Evolutionary conservation across 2,113 vertebrate genomes (phyloP).

Genomic region (Gopherus evgoodei): DNA sequence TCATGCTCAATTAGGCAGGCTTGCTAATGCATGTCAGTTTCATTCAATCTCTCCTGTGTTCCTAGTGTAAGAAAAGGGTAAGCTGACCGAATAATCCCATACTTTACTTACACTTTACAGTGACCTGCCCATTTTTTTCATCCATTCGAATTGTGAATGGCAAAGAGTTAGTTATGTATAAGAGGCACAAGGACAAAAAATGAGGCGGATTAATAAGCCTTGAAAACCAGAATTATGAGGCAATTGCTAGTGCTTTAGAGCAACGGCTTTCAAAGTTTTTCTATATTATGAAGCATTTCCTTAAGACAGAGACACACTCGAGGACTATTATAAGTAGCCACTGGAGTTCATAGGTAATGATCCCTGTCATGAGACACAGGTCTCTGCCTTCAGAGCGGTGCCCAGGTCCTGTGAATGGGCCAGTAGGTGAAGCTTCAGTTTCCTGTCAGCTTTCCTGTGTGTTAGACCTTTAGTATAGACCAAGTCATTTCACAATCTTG

Average conservation of each 20-base stretch:
- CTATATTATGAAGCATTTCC: neutral
- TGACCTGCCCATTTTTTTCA: slow-evolving; percentile 11
- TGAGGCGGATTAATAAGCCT: neutral
- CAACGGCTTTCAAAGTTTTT: slow-evolving; percentile 10
- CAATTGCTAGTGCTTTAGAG: neutral
- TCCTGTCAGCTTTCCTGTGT: neutral
- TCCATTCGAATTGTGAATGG: slow-evolving; percentile 16
- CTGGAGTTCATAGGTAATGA: neutral
- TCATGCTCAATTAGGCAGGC: slow-evolving; percentile 40
- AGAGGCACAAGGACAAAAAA: neutral
- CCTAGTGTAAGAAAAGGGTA: neutral
- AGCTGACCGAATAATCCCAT: slow-evolving; percentile 18
- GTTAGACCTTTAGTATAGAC: neutral
- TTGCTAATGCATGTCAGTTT: slow-evolving; percentile 40
- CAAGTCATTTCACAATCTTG: neutral
- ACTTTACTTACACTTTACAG: neutral
- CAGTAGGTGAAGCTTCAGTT: neutral
- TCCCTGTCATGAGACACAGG: neutral
- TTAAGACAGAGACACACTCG: neutral
- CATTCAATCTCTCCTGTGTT: neutral
- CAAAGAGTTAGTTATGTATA: neutral
- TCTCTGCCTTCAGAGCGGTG: neutral
- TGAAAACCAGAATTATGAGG: neutral
- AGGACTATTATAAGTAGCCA: neutral
- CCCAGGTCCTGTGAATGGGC: neutral